Percentiles rank a stretch among this genome's conserved stretches.
phyloP scores from a whole-genome alignment of 2,888 invertebrate genomes.

The Coremacera marginata region DNA sequence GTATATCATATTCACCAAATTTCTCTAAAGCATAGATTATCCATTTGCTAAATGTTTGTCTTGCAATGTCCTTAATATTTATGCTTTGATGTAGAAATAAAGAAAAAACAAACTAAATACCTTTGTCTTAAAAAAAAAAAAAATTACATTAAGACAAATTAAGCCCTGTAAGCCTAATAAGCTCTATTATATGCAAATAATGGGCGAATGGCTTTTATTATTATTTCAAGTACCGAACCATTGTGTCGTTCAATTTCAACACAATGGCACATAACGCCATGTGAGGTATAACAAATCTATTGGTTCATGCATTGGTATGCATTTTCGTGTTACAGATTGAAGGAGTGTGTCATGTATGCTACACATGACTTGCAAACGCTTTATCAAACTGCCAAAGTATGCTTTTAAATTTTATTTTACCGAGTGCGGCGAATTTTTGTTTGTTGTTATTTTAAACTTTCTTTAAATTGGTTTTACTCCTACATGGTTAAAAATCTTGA shows the following conservation, averaged over 20 bases:
- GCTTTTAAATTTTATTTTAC: too few species aligned
- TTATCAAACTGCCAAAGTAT: too few species aligned
- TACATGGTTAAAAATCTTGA: too few species aligned
- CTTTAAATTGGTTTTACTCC: too few species aligned
- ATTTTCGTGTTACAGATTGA: too few species aligned
- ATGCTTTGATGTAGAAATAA: neutral
- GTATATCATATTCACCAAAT: slow-evolving; percentile 14
- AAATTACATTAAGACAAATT: too few species aligned
- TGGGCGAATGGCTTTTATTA: slow-evolving; percentile 28
- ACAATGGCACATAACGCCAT: slow-evolving; percentile 16
- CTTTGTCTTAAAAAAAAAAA: neutral
- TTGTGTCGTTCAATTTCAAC: slow-evolving; percentile 2
- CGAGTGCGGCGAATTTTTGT: too few species aligned
- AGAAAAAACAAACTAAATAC: neutral
- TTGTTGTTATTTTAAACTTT: too few species aligned
- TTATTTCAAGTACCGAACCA: slow-evolving; percentile 14
- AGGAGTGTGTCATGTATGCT: too few species aligned
- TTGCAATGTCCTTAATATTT: neutral
- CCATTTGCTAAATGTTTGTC: neutral
- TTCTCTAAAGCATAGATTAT: slow-evolving; percentile 13
- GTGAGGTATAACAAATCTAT: neutral
- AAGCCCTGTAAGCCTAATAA: too few species aligned
- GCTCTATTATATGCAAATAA: neutral
- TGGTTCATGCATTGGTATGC: too few species aligned
- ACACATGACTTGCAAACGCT: too few species aligned